phyloP scores from a whole-genome alignment of 1,140 invertebrate genomes.

The Cylas formicarius region DNA sequence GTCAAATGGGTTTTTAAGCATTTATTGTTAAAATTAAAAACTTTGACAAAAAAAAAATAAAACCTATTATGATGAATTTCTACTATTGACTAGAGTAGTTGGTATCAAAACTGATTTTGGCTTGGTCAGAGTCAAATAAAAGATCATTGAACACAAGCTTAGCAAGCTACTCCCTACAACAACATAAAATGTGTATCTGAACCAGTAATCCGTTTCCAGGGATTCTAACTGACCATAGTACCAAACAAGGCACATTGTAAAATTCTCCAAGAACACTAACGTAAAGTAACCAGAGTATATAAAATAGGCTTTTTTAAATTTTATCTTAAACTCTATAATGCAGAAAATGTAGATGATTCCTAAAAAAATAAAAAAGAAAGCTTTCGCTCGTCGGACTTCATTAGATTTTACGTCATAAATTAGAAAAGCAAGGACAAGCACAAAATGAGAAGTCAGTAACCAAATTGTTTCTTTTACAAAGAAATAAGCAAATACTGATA shows the following conservation, averaged over 20 bases:
- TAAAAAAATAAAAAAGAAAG: conserved; percentile 55
- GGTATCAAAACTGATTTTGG: too few species aligned
- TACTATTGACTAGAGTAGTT: too few species aligned
- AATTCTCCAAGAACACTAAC: conserved; percentile 57
- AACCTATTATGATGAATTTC: too few species aligned
- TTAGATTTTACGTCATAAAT: conserved; percentile 37
- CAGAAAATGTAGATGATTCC: conserved; percentile 65
- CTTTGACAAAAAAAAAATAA: too few species aligned
- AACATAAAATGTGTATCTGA: conserved; percentile 47
- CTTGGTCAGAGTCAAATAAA: too few species aligned
- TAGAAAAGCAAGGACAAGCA: conserved; percentile 29
- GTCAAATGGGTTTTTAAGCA: too few species aligned
- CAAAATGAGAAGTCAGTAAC: conserved; percentile 28
- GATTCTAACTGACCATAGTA: conserved; percentile 48
- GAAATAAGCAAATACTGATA: conserved; percentile 61
- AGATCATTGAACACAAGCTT: conserved; percentile 35
- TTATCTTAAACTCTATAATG: conserved; percentile 66
- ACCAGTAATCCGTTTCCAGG: conserved; percentile 53
- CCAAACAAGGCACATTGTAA: conserved; percentile 57
- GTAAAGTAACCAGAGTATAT: conserved; percentile 59
- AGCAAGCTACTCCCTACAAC: conserved; percentile 39
- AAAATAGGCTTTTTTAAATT: conserved; percentile 58
- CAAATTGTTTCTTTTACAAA: conserved; percentile 49
- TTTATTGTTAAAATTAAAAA: too few species aligned
- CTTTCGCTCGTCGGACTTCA: conserved; percentile 30